Conservation (phyloP, 2,888 invertebrate genomes). For the Cotesia congregata region DNA sequence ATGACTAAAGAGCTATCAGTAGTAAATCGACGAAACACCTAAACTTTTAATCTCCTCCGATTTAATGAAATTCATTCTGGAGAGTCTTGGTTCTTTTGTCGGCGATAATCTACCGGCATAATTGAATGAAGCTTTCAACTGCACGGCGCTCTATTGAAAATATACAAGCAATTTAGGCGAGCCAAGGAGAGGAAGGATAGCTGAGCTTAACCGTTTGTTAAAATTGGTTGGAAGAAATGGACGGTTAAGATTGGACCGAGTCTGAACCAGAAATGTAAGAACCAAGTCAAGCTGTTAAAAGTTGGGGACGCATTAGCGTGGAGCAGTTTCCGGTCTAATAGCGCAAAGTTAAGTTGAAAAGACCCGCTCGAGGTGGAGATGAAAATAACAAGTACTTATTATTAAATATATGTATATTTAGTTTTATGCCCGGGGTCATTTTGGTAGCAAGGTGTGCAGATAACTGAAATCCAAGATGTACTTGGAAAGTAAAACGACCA, state of each 20-base stretch:
- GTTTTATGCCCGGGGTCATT: constrained; percentile 25
- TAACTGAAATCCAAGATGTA: constrained; percentile 54
- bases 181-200: constrained; percentile 17
- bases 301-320: constrained; percentile 60
- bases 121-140: constrained; percentile 42
- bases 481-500: constrained; percentile 62
- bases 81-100: not conserved
- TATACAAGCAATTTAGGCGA: constrained; percentile 45
- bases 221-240: constrained; percentile 44
- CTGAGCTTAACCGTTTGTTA: constrained; percentile 30
- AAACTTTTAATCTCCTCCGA: constrained; percentile 43
- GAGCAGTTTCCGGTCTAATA: constrained; percentile 66
- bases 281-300: not conserved
- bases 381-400: constrained; percentile 52
- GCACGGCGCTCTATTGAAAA: constrained; percentile 44
- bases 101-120: constrained; percentile 43
- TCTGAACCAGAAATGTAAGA: constrained; percentile 38
- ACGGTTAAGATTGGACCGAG: constrained; percentile 62
- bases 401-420: constrained; percentile 57
- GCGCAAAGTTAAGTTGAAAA: constrained; percentile 59
- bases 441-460: constrained; percentile 57
- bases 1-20: constrained; percentile 16
- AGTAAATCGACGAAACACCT: constrained; percentile 47
- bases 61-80: not conserved
- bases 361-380: constrained; percentile 32